These are phyloP conservation scores for Apotomis betuletana DNA, from an alignment of 2,888 invertebrate genomes.

Conservation along the genomic window DNA sequence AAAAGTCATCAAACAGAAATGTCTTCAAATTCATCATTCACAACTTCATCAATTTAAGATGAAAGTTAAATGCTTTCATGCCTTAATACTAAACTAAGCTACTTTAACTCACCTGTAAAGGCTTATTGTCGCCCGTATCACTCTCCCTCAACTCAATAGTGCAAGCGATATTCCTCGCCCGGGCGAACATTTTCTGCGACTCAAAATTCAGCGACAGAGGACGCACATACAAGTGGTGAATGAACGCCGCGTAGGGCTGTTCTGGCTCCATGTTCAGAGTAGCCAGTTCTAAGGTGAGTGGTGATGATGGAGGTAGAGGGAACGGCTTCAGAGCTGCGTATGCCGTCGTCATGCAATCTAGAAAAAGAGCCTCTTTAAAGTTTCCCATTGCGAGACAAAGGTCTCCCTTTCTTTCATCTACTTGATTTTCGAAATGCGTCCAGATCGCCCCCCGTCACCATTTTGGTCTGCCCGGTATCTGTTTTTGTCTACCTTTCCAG, in stretches of 20 bases:
- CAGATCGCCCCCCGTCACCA: too few relatives aligned
- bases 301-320: slow-evolving; percentile 88
- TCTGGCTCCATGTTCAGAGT: slow-evolving; percentile 89
- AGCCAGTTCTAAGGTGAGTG: slow-evolving; percentile 92
- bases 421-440: too few relatives aligned
- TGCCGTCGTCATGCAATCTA: slow-evolving; percentile 93
- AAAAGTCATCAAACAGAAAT: too few relatives aligned
- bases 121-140: slow-evolving; percentile 84
- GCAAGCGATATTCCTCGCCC: slow-evolving; percentile 97
- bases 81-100: not conserved
- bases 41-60: too few relatives aligned
- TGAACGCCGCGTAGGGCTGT: slow-evolving; percentile 92
- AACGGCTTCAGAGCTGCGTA: slow-evolving; percentile 93
- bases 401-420: too few relatives aligned
- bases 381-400: too few relatives aligned
- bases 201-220: slow-evolving; percentile 94
- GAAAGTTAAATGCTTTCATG: not conserved
- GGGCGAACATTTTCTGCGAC: slow-evolving; percentile 94
- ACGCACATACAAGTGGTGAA: slow-evolving; percentile 96
- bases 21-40: too few relatives aligned
- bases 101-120: slow-evolving; percentile 86
- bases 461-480: too few relatives aligned
- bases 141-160: slow-evolving; percentile 93
- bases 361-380: slow-evolving; percentile 43
- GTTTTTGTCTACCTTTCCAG: too few relatives aligned